Conservation (phyloP, 2,113 vertebrate species). For the Cynopterus brachyotis region DNA sequence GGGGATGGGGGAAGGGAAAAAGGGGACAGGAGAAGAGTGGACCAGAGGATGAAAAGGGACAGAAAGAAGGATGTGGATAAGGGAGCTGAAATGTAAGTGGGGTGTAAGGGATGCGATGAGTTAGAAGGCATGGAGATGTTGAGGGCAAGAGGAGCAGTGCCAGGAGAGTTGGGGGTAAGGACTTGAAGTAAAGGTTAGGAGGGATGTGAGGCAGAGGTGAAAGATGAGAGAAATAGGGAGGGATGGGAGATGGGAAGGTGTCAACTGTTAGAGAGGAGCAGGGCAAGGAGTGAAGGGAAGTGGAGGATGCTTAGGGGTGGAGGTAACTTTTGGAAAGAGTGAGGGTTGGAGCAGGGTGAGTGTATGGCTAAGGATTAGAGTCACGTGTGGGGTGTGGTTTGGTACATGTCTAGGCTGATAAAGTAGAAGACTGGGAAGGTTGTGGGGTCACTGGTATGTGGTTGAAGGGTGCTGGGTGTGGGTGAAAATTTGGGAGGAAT, state of each 20-base stretch:
- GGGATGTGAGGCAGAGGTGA: background rate
- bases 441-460: background rate
- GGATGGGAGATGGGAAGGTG: background rate
- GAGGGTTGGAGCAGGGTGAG: background rate
- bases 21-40: slow-evolving; percentile 62
- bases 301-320: background rate
- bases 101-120: background rate
- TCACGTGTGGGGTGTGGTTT: background rate
- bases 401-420: background rate
- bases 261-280: background rate
- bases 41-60: slow-evolving; percentile 72
- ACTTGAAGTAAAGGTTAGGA: background rate
- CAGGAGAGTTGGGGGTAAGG: background rate
- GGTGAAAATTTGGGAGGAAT: background rate
- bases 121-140: background rate
- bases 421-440: background rate
- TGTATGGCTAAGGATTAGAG: background rate
- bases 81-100: slow-evolving; percentile 69
- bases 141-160: background rate
- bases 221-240: background rate
- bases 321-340: background rate
- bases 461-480: background rate
- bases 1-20: slow-evolving; percentile 2
- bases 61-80: background rate
- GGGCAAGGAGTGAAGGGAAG: too few relatives aligned